phyloP scores from a whole-genome alignment of 2,113 vertebrate genomes.

The Clarias gariepinus region DNA sequence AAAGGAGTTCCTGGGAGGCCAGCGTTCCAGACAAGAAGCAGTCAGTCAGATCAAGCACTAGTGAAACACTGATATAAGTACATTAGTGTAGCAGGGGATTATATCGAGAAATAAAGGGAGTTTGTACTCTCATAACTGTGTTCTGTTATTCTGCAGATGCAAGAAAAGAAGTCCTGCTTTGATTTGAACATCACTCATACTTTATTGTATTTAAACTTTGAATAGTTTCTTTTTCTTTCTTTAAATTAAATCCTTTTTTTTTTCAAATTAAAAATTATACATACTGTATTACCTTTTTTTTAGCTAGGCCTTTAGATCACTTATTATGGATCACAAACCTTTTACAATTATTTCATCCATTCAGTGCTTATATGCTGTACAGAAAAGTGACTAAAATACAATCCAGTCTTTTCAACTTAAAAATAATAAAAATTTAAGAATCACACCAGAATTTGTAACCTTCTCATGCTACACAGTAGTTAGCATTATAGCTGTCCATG shows the following conservation, averaged over 20 bases:
- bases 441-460: neutral
- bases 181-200: too few relatives aligned
- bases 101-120: too few relatives aligned
- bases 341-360: neutral
- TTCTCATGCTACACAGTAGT: neutral
- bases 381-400: neutral
- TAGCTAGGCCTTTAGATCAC: neutral
- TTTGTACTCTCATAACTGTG: too few relatives aligned
- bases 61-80: too few relatives aligned
- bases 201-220: too few relatives aligned
- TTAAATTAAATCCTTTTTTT: neutral
- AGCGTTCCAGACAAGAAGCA: too few relatives aligned
- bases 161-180: too few relatives aligned
- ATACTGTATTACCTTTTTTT: too few relatives aligned
- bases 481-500: neutral
- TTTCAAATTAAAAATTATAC: neutral
- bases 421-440: neutral
- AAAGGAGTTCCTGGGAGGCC: too few relatives aligned
- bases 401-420: neutral
- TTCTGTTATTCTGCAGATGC: too few relatives aligned
- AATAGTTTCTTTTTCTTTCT: neutral
- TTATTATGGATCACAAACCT: neutral
- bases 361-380: neutral
- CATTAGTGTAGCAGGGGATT: too few relatives aligned
- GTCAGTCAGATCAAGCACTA: too few relatives aligned